Percentiles rank a stretch among this genome's conserved stretches.
Evolutionary conservation across 2,113 vertebrate species (phyloP).

Genomic region (Seriola aureovittata): DNA sequence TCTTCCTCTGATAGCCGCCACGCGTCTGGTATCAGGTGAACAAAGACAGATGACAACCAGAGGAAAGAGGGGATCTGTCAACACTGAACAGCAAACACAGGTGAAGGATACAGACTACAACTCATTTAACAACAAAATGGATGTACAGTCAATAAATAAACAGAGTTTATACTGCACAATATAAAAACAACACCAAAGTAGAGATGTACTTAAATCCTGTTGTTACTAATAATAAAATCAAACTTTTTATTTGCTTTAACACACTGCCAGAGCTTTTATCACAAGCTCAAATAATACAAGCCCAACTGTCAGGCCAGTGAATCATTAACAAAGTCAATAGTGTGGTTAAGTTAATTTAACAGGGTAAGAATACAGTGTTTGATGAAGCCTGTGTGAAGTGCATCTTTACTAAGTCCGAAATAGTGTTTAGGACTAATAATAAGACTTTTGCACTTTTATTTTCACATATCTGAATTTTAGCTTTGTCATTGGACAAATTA

Average conservation of each 20-base stretch:
- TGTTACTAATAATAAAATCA: not conserved
- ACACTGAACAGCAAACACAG: slow-evolving; percentile 10
- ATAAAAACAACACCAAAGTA: not conserved
- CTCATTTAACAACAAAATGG: slow-evolving; percentile 3
- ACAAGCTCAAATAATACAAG: not conserved
- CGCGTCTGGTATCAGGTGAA: slow-evolving; percentile 82
- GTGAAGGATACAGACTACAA: slow-evolving; percentile 1
- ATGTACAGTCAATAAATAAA: not conserved
- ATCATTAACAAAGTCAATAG: not conserved
- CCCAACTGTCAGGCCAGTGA: not conserved
- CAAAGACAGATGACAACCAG: slow-evolving; percentile 81
- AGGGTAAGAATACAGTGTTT: not conserved
- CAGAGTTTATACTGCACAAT: not conserved
- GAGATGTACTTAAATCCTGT: not conserved
- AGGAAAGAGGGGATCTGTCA: slow-evolving; percentile 60
- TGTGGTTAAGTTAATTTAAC: not conserved
- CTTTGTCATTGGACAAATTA: not conserved
- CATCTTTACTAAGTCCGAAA: not conserved
- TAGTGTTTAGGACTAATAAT: too few species aligned
- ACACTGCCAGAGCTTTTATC: not conserved
- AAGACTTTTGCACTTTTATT: not conserved
- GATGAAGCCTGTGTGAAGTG: not conserved
- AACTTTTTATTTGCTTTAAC: slow-evolving; percentile 2
- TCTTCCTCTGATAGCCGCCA: slow-evolving; percentile 82
- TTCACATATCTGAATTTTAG: not conserved